Conservation (phyloP, 2,113 vertebrate species). For the Setophaga kirtlandii region DNA sequence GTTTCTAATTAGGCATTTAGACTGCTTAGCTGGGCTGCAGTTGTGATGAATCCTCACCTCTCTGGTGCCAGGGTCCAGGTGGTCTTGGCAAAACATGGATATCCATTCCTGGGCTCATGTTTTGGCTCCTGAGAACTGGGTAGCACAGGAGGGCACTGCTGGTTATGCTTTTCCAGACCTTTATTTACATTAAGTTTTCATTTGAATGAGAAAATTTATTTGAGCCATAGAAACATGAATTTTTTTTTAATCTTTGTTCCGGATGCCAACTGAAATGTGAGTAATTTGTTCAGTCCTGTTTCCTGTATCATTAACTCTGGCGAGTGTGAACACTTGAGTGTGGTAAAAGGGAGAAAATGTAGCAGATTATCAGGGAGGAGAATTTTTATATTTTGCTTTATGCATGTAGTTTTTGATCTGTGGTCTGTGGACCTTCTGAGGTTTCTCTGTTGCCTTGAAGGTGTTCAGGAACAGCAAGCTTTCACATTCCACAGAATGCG, state of each 20-base stretch:
- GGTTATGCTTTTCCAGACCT: neutral
- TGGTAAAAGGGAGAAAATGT: neutral
- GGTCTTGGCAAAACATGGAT: neutral
- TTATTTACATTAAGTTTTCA: neutral
- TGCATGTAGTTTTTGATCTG: neutral
- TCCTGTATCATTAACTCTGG: neutral
- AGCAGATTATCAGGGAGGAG: neutral
- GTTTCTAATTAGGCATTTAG: neutral
- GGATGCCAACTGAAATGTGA: neutral
- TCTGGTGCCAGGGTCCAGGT: neutral
- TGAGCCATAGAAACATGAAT: neutral
- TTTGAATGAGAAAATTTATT: neutral
- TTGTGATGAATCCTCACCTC: neutral
- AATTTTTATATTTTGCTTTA: neutral
- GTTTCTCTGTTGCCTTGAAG: neutral
- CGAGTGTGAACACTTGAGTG: neutral
- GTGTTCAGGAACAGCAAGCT: neutral
- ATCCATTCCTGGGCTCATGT: neutral
- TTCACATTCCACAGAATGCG: neutral
- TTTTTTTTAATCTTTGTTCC: neutral
- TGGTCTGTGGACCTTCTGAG: neutral
- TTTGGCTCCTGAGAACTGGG: neutral
- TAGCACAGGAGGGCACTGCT: neutral
- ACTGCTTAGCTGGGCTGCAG: neutral
- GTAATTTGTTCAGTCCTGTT: neutral